Base-by-base conservation (phyloP, 2,888 invertebrate species). In the Diplazon laetatorius region DNA sequence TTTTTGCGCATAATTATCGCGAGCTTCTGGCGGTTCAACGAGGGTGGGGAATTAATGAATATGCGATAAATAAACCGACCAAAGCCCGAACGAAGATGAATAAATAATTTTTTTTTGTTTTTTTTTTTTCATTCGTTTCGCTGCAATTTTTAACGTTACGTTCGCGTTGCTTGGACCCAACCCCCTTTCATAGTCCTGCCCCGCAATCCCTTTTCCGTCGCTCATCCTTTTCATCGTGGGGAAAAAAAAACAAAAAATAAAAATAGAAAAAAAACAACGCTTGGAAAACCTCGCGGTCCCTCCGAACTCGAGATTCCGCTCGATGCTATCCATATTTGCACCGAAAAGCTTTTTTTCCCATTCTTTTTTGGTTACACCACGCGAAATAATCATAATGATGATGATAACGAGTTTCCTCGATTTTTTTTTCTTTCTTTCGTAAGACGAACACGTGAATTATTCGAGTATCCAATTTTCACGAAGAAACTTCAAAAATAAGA, bases 1-100 rank as follows among this genome's bases (percentile, higher is more conserved):
- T 73, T n/a, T 65, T 73, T 65, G 48, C 48, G 59, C 66, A 73
- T 73, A 73, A 66, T 73, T 73, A 73, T 59, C 59, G 42, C 66
- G 66, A 73, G 65, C 63, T 46, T 12, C 37, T 37, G 68, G 25
- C 60, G 55, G 14, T 35, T 35, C 63, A 35, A 16, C 42, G 14
- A 16, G 63, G 42, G 22, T 44, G 42, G 14, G n/a, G 30, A 57
- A 63, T 55, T 52, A 70, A 48, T 59, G 63, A 75, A 76, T 76
- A 63, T 75, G 62, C 63, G 55, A 50, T 35, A 70, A 63, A 69
- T 63, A 69, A 70, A 48, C 39, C 44, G 20, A 37, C 46, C 44
- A n/a, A 10, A 22, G 16, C 16, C 20, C 44, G 22, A 10, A 57
- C 16, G 37, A 57, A 57, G 39, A 70, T 63, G 69, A 70, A 76